Evolutionary conservation across 2,888 invertebrate genomes (phyloP), one percentile per base, ranked within the genome.

Genomic region (Eupeodes latifasciatus): DNA sequence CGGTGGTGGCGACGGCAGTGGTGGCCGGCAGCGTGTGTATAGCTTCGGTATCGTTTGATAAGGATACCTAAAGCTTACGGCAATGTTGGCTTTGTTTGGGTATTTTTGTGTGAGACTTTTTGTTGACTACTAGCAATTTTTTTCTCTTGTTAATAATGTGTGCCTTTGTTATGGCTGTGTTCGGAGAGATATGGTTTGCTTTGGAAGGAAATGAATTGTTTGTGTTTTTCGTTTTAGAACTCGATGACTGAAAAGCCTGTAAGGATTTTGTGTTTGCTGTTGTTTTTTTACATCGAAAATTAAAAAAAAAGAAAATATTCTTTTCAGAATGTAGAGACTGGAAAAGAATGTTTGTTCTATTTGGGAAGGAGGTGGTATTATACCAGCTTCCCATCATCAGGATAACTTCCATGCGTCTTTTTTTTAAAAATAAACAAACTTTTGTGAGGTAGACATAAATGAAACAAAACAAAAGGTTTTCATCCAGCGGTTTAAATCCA

Each of bases 101-200:
- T 49, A 44, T 36, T 69, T 44, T 55, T 44, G 62, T 40, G 47
- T 11, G 59, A 34, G 14, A 4, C 40, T 76, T 59, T 61, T 66
- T 61, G 72, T 67, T 72, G 78, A 59, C 40, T 64, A 74, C 2
- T 40, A 40, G 5, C 6, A 40, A 40, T 47, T 47, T 47, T 47
- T 47, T 59, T 36, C 9, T 36, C 34, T 36, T 76, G 59, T 80
- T 78, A 78, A 62, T 81, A 81, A 81, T 74, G 81, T 40, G 19
- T 34, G 61, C 49, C 55, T 72, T 81, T 78, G 81, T 78, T 74
- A 53, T 64, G 72, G 47, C 66, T 81, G 75, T 81, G 75, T 72
- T 72, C 27, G n/a, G 55, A 44, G 49, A 55, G 55, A 71, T 71
- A 71, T 55, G 40, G 57, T 72, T 59, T 72, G 72, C 27, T 59